Conservation (phyloP, 2,888 invertebrate genomes). For the Autographa gamma region DNA sequence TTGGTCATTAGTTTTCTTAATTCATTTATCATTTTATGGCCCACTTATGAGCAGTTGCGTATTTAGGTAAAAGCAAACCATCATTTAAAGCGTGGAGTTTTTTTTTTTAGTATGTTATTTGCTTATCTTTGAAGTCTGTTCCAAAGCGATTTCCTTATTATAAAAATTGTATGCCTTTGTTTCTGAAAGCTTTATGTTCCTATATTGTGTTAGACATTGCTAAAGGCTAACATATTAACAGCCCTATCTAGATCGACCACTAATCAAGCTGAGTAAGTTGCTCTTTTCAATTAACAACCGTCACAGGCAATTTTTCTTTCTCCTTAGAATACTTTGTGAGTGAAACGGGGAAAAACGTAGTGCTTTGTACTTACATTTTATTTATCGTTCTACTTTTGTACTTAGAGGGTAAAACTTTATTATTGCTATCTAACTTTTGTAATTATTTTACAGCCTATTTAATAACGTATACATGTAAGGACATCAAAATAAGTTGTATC, state of each 20-base stretch:
- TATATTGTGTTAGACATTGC: not conserved
- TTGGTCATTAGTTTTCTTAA: not conserved
- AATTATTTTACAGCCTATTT: not conserved
- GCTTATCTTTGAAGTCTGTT: not conserved
- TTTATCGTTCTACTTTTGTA: constrained; percentile 13
- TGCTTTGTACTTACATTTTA: constrained; percentile 32
- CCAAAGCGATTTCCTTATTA: not conserved
- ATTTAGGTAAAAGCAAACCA: too few species aligned
- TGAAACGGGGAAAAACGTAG: constrained; percentile 56
- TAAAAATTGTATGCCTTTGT: not conserved
- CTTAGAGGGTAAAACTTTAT: not conserved
- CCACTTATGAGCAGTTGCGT: not conserved
- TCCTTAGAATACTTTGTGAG: constrained; percentile 43
- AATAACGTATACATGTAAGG: not conserved
- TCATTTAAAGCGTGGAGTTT: not conserved
- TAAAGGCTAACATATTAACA: not conserved
- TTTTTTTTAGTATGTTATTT: not conserved
- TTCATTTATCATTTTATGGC: not conserved
- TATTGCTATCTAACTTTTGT: not conserved
- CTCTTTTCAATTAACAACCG: constrained; percentile 74
- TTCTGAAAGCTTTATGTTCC: not conserved
- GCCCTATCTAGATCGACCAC: constrained; percentile 45
- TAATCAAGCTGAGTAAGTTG: constrained; percentile 70
- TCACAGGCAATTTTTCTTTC: constrained; percentile 70
- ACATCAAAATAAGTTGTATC: not conserved